Evolutionary conservation across 2,113 vertebrate genomes (phyloP), one percentile per base, ranked within the genome.

Genomic region (Columba janthina): DNA sequence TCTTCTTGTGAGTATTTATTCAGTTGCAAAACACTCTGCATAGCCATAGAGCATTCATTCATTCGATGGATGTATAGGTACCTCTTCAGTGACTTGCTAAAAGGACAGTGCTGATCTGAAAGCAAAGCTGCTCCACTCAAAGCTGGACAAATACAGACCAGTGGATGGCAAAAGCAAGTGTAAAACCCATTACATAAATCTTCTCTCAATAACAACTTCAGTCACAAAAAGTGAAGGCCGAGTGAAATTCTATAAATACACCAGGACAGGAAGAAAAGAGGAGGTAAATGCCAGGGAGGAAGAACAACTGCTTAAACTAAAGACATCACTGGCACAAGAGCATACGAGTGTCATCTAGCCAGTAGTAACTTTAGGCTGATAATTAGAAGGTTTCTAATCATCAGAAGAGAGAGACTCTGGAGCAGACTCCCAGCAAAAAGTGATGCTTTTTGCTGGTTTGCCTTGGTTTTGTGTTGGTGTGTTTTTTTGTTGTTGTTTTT

Each of bases 1-100:
- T 93, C 57, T 89, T 92, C 57, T 16, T 66, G 20, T 60, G 72
- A 84, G n/a, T 80, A 79, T 77, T 88, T 96, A 58, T 77, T 85
- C 79, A 78, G 48, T 67, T 95, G 90, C 67, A 92, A 71, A 86
- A 65, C 44, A 54, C 40, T 75, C 38, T 82, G 70, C 54, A 21
- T 61, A 65, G 76, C 65, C 72, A 36, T 34, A 82, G 40, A 69
- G 32, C 36, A 34, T 75, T 85, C 53, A 53, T 61, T 89, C 73
- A 42, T 72, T 87, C 92, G 60, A 78, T 69, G 73, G 42, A 75
- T 66, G 19, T 81, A 22, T 78, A 32, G 83, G n/a, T 90, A 64
- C 69, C 82, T 90, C 53, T 94, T 91, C 74, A 70, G 42, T 66
- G n/a, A 44, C 3, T 6, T 69, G 40, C 44, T 69, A 61, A 82